Evolutionary conservation across 2,797 vertebrate species (phyloP).

Genomic region (Semotilus atromaculatus): DNA sequence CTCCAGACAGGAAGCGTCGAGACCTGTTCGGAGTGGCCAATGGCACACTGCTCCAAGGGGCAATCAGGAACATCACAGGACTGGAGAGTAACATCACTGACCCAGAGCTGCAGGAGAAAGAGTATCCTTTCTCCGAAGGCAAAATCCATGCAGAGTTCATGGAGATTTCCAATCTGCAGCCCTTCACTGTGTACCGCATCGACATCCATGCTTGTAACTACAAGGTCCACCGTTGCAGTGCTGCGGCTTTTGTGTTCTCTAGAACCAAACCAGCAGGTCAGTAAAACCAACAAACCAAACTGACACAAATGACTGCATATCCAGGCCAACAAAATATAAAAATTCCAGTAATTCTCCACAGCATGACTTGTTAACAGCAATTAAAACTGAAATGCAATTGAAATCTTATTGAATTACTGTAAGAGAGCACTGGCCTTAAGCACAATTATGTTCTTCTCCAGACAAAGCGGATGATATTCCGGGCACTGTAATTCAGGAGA

Average conservation of each 20-base stretch:
- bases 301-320: neutral
- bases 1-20: conserved; percentile 86
- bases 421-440: conserved; percentile 21
- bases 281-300: neutral
- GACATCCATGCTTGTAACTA: conserved; percentile 97
- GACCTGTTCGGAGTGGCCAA: conserved; percentile 87
- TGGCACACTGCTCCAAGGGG: conserved; percentile 73
- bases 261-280: conserved; percentile 96
- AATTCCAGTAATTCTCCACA: neutral
- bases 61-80: conserved; percentile 73
- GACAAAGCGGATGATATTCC: conserved; percentile 96
- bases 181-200: conserved; percentile 96
- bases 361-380: neutral
- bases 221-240: conserved; percentile 90
- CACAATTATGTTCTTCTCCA: conserved; percentile 67
- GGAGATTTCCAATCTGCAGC: conserved; percentile 87
- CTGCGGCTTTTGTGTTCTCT: conserved; percentile 93
- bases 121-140: conserved; percentile 87
- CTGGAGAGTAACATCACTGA: conserved; percentile 83
- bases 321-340: neutral
- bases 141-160: conserved; percentile 84
- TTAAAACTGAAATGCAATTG: conserved; percentile 7
- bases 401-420: conserved; percentile 30
- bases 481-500: conserved; percentile 83
- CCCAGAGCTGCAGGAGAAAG: conserved; percentile 77